phyloP scores from a whole-genome alignment of 2,888 invertebrate species.

The Harpalus rufipes region DNA sequence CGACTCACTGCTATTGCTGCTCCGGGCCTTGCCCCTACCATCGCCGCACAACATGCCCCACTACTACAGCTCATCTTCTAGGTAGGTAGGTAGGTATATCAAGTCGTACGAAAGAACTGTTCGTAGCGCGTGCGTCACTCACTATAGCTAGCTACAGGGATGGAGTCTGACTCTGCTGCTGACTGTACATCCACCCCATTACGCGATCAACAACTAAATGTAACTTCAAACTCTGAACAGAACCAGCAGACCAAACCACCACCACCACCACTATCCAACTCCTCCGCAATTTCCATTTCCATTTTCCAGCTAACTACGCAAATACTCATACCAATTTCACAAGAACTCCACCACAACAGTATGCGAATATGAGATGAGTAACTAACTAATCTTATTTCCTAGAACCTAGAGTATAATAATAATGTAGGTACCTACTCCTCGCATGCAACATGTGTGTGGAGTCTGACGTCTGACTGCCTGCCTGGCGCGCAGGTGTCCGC shows the following conservation, averaged over 20 bases:
- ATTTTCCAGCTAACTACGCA: not conserved
- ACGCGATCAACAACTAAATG: slow-evolving; percentile 16
- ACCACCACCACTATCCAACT: not conserved
- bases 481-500: slow-evolving; percentile 37
- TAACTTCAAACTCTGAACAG: not conserved
- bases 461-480: not conserved
- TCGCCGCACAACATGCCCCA: slow-evolving; percentile 13
- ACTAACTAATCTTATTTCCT: not conserved
- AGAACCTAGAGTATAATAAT: not conserved
- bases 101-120: no score
- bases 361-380: not conserved
- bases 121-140: slow-evolving; percentile 35
- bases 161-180: not conserved
- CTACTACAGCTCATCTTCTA: not conserved
- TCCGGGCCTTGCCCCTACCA: slow-evolving; percentile 6
- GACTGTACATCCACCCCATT: not conserved
- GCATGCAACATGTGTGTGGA: slow-evolving; percentile 38
- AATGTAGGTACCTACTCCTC: no score
- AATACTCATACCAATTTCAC: slow-evolving; percentile 2
- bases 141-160: slow-evolving; percentile 7
- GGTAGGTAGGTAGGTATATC: no score
- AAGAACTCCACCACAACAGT: not conserved
- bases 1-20: not conserved
- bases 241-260: no score
- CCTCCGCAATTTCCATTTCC: not conserved